Percentiles rank a stretch among this genome's conserved stretches.
These are phyloP conservation scores for Drosophila sordidula DNA, from an alignment of 2,888 invertebrate species.

Conservation along the genomic window DNA sequence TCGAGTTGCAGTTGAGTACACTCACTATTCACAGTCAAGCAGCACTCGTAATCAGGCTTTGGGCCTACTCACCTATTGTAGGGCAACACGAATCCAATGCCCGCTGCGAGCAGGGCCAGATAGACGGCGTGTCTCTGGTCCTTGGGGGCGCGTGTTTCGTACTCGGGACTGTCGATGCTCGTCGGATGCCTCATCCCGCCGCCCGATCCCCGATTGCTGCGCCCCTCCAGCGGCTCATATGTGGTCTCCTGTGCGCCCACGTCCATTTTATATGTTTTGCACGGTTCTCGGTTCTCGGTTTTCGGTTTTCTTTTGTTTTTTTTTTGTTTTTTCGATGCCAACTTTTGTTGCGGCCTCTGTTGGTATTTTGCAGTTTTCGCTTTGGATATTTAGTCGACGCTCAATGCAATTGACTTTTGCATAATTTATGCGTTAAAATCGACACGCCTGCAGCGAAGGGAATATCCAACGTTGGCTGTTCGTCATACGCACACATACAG, in stretches of 20 bases:
- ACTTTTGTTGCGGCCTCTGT: slow-evolving; percentile 17
- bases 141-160: slow-evolving; percentile 83
- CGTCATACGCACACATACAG: slow-evolving; percentile 43
- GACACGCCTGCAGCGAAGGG: slow-evolving; percentile 31
- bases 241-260: slow-evolving; percentile 82
- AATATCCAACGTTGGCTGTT: slow-evolving; percentile 20
- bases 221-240: slow-evolving; percentile 84
- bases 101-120: slow-evolving; percentile 90
- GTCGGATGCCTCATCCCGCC: slow-evolving; percentile 70
- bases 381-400: slow-evolving; percentile 14
- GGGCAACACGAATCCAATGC: slow-evolving; percentile 95
- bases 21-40: slow-evolving; percentile 12
- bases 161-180: slow-evolving; percentile 84
- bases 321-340: slow-evolving; percentile 1
- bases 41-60: slow-evolving; percentile 31
- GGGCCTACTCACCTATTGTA: slow-evolving; percentile 91
- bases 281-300: too few relatives aligned
- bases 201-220: slow-evolving; percentile 50
- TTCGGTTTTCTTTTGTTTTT: too few relatives aligned
- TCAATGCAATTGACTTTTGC: slow-evolving; percentile 43
- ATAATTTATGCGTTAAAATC: slow-evolving; percentile 47
- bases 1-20: neutral
- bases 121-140: slow-evolving; percentile 84
- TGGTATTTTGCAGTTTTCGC: neutral
- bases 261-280: slow-evolving; percentile 49